phyloP scores from a whole-genome alignment of 2,113 vertebrate genomes.

The Platysteira castanea region DNA sequence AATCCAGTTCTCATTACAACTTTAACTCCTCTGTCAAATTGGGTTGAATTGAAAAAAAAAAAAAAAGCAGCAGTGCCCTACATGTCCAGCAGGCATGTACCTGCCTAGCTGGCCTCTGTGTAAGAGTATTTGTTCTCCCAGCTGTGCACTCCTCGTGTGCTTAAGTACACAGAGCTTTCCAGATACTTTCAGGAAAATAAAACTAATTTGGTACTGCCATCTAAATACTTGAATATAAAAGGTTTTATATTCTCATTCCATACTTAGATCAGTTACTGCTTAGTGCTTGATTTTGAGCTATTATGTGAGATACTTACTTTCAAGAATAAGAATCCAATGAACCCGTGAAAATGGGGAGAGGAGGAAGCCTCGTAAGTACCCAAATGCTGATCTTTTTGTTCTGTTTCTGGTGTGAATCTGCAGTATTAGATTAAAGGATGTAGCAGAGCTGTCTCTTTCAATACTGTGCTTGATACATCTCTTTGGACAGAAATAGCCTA shows the following conservation, averaged over 20 bases:
- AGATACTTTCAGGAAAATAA: background rate
- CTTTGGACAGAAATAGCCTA: background rate
- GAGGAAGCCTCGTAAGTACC: background rate
- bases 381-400: background rate
- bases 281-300: background rate
- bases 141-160: background rate
- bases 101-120: background rate
- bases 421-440: background rate
- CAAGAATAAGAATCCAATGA: background rate
- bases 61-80: background rate
- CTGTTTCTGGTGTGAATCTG: background rate
- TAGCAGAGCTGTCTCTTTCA: background rate
- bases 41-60: background rate
- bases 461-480: background rate
- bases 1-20: background rate
- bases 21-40: background rate
- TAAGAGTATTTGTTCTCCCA: background rate
- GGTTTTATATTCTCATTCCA: background rate
- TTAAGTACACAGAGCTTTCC: background rate
- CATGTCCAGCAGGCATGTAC: background rate
- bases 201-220: background rate
- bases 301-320: background rate
- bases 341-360: background rate
- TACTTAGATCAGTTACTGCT: background rate
- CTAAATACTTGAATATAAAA: background rate